Evolutionary conservation across 2,888 invertebrate species (phyloP).

Genomic region (Heliconius hortense): DNA sequence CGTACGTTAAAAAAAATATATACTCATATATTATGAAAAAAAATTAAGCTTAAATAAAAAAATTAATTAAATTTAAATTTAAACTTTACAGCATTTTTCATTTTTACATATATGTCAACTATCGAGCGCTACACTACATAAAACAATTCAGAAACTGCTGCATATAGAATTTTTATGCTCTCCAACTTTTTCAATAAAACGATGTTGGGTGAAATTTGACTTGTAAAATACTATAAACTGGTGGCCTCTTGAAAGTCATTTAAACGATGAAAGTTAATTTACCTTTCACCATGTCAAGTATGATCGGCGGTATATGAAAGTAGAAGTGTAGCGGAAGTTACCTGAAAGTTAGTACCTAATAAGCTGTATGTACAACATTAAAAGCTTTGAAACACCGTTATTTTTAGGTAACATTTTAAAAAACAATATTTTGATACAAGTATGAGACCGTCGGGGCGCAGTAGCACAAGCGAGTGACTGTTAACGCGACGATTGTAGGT

Average conservation of each 20-base stretch:
- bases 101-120: not conserved
- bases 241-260: conserved; percentile 41
- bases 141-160: not conserved
- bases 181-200: conserved; percentile 47
- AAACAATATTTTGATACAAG: not conserved
- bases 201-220: conserved; percentile 40
- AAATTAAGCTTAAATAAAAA: too few relatives aligned
- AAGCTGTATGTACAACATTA: not conserved
- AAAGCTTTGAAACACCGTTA: not conserved
- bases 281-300: conserved; percentile 21
- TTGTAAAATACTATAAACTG: conserved; percentile 41
- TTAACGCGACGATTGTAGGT: too few relatives aligned
- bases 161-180: conserved; percentile 40
- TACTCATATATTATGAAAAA: too few relatives aligned
- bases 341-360: not conserved
- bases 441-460: too few relatives aligned
- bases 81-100: not conserved
- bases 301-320: not conserved
- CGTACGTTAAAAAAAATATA: too few relatives aligned
- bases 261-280: conserved; percentile 40
- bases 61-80: too few relatives aligned
- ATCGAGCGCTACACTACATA: not conserved
- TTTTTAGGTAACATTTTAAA: not conserved
- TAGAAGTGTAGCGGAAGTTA: not conserved
- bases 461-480: too few relatives aligned